phyloP scores from a whole-genome alignment of 2,797 vertebrate genomes.

The Cossypha heuglini region DNA sequence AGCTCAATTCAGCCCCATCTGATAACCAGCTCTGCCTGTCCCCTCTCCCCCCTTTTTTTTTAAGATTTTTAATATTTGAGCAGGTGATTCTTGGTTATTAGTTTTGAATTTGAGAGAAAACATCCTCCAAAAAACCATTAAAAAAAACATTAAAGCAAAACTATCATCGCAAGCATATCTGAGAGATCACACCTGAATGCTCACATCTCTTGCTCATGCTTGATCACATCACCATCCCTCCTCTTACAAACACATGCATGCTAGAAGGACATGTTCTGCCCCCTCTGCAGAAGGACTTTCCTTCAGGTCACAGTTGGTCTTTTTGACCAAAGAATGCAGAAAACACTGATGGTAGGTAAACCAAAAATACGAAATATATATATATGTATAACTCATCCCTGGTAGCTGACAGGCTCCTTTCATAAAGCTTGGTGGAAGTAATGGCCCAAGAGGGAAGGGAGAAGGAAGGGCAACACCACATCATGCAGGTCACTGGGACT shows the following conservation, averaged over 20 bases:
- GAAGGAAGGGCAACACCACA: not conserved
- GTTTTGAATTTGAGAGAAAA: not conserved
- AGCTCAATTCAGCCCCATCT: not conserved
- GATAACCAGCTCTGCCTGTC: not conserved
- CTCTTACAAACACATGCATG: not conserved
- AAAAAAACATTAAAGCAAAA: not conserved
- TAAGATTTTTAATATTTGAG: not conserved
- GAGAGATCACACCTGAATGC: not conserved
- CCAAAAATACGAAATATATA: not conserved
- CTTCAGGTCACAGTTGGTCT: not conserved
- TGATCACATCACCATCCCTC: not conserved
- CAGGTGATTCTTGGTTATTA: not conserved
- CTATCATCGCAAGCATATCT: not conserved
- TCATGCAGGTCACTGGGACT: not conserved
- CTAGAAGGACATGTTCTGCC: not conserved
- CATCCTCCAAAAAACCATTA: not conserved
- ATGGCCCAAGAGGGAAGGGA: not conserved
- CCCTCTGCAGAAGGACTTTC: not conserved
- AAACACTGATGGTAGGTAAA: not conserved
- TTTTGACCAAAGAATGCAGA: not conserved
- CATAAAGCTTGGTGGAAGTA: not conserved
- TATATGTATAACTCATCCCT: not conserved
- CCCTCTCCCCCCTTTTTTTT: accelerated
- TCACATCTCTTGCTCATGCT: not conserved
- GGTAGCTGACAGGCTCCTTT: not conserved